phyloP scores from a whole-genome alignment of 2,888 invertebrate species.

The Drosophila anceps region DNA sequence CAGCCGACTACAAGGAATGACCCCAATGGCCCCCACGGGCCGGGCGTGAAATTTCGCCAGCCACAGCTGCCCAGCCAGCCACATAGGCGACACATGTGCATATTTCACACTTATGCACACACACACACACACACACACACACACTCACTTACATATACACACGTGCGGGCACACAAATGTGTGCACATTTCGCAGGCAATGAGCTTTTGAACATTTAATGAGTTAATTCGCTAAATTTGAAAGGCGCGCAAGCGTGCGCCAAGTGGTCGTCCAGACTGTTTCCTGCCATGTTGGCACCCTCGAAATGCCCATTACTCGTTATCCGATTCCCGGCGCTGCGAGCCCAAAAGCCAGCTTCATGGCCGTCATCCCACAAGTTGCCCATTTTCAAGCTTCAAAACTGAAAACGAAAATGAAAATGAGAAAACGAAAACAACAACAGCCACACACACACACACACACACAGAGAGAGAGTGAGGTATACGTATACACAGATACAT shows the following conservation, averaged over 20 bases:
- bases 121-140: constrained; percentile 12
- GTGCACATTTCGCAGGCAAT: constrained; percentile 79
- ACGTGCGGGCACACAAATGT: constrained; percentile 49
- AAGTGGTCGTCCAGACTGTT: constrained; percentile 62
- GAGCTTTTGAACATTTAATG: constrained; percentile 77
- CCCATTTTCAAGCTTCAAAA: constrained; percentile 61
- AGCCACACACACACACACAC: constrained; percentile 27
- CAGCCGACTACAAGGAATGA: constrained; percentile 27
- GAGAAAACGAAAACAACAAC: constrained; percentile 19
- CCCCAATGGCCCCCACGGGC: constrained; percentile 33
- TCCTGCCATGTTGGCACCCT: constrained; percentile 31
- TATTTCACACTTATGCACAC: constrained; percentile 41
- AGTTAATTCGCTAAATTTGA: constrained; percentile 78
- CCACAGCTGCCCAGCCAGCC: constrained; percentile 18
- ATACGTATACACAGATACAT: constrained; percentile 18
- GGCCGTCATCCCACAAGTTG: constrained; percentile 55
- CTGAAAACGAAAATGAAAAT: constrained; percentile 44
- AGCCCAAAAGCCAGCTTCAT: constrained; percentile 23
- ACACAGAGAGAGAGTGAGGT: constrained; percentile 16
- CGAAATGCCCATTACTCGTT: constrained; percentile 15
- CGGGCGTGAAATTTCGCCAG: constrained; percentile 42
- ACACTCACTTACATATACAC: constrained; percentile 12
- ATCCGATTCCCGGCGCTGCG: constrained; percentile 8
- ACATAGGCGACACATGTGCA: constrained; percentile 60
- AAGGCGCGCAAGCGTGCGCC: constrained; percentile 77